Evolutionary conservation across 1,140 invertebrate species (phyloP), one percentile per base, ranked within the genome.

Genomic region (Heliconius hermathena): DNA sequence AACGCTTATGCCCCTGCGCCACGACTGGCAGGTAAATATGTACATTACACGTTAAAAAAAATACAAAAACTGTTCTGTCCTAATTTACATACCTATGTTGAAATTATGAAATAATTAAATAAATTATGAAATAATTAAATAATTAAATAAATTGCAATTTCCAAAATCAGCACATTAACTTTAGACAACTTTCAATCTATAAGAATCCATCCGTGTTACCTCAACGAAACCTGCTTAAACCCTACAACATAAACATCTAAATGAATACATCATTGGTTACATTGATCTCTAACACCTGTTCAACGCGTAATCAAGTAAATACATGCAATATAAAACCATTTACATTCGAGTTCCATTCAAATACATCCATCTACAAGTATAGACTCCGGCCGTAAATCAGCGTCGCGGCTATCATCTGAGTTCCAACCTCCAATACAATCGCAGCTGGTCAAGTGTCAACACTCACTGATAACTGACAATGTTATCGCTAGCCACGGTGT

Each of bases 391-490:
- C 70, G 46, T 77, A 71, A 77, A 77, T 77, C 76, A 77, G 46
- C 75, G 41, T 71, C 75, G 18, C 36, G 46, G 41, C 76, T 72
- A 77, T 77, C 76, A 71, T 77, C 66, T n/a, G 36, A 73, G 38
- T 38, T 74, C 57, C 78, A 76, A 80, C 20, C 71, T 74, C 57
- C 76, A 76, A 80, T 49, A 71, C 79, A 71, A 66, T 71, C 38
- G 66, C 38, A 78, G 36, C 80, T 76, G 79, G 71, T 80, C 79
- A 78, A 78, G 73, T 81, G 80, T 78, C 80, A 81, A 78, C 79
- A 81, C 72, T 76, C 38, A 73, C 79, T 71, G 78, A 82, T 80
- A 79, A 36, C 80, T 82, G 80, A 84, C 80, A 84, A 82, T 77
- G 80, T 82, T 84, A 84, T 84, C 82, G 76, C 72, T 36, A 33